Base-by-base conservation (phyloP, 2,113 vertebrate species). In the Paramisgurnus dabryanus region DNA sequence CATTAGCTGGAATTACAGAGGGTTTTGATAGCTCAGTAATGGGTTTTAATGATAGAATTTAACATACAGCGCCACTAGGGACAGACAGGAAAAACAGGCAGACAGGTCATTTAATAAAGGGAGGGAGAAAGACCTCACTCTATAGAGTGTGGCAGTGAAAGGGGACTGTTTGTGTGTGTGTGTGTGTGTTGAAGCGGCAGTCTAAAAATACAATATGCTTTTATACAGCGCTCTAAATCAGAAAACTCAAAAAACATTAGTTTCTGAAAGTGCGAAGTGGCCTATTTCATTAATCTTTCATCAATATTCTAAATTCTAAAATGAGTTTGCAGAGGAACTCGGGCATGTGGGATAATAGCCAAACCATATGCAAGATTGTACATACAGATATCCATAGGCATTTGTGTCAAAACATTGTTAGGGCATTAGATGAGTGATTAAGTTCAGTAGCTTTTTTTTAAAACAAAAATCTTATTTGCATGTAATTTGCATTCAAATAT, bases 1-100 rank as follows among this genome's bases (percentile, higher is more conserved):
- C 88, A 93, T 94, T 93, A 94, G 91, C 91, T 55, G 87, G 90
- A 92, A 91, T 94, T 92, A 92, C 88, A 89, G 89, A 75, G 6
- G 89, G 86, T 85, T 93, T 92, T 94, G 93, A 93, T 94, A 90
- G 92, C 91, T 93, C 5, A 0, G 92, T 94, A 94, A 94, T 93
- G 90, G 93, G 91, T 92, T 93, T 93, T 93, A 92, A 93, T 94
- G 92, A 92, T 88, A 81, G 86, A 86, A 80, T 87, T 89, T 86
- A 84, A 92, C 92, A 92, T 65, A 84, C 85, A 86, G 85, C 79
- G 86, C 90, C 91, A 90, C 88, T 67, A 88, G 93, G 90, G 92
- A 94, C 91, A 89, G 84, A 85, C 86, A 82, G 89, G 90, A 91
- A 91, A 89, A 88, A 89, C 88, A 89, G 87, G 85, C 88, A 89